A percentile compares a stretch with the other conserved stretches of the same genome.
Evolutionary conservation across 2,113 vertebrate species (phyloP).

Genomic region (Apistogramma diplotaenia): DNA sequence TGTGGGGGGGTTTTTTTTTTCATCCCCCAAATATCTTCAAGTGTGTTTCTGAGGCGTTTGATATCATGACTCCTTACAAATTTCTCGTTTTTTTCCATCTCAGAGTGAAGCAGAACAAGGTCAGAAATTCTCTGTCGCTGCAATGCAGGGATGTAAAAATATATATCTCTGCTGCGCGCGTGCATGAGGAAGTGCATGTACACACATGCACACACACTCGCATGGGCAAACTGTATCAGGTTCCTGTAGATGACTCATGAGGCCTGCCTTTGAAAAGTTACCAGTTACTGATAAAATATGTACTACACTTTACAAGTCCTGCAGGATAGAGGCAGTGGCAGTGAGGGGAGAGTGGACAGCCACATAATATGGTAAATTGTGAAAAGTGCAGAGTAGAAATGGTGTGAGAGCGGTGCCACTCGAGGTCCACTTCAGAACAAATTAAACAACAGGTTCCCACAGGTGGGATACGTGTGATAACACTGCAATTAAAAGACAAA

Average conservation of each 20-base stretch:
- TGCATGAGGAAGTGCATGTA: neutral
- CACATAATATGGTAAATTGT: neutral
- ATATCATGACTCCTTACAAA: slow-evolving; percentile 1
- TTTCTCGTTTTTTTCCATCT: slow-evolving; percentile 13
- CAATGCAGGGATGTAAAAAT: slow-evolving; percentile 54
- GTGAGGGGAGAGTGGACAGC: neutral
- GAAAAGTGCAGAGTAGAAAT: neutral
- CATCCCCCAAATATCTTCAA: slow-evolving; percentile 3
- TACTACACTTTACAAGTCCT: neutral
- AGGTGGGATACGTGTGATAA: neutral
- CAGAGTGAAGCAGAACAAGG: neutral
- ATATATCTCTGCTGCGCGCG: neutral
- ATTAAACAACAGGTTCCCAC: neutral
- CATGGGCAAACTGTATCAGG: slow-evolving; percentile 23
- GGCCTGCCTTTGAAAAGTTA: slow-evolving; percentile 32
- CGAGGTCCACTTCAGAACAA: neutral
- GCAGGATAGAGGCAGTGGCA: neutral
- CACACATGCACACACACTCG: neutral
- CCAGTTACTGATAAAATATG: slow-evolving; percentile 22
- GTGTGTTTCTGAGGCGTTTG: slow-evolving; percentile 8
- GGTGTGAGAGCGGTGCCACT: neutral
- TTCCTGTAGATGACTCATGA: slow-evolving; percentile 55
- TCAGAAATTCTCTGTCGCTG: slow-evolving; percentile 41
- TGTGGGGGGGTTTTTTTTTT: neutral
- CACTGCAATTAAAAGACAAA: neutral